Conservation (phyloP, 2,797 vertebrate genomes). For the Amniataba percoides region DNA sequence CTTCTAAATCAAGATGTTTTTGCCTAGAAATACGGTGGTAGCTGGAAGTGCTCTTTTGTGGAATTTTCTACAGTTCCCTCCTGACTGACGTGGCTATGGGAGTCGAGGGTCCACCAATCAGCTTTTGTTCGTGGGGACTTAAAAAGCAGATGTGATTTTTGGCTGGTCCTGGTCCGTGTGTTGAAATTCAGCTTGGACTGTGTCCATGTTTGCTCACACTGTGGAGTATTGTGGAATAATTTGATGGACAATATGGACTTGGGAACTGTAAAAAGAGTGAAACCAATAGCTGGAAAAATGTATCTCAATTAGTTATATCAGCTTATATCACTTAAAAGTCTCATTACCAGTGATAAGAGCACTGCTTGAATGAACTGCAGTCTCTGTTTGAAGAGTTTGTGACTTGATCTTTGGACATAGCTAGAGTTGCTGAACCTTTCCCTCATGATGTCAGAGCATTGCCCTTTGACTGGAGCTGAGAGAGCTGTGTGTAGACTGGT, state of each 20-base stretch:
- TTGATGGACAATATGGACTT: constrained; percentile 28
- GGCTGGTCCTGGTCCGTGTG: constrained; percentile 28
- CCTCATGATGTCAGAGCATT: constrained; percentile 73
- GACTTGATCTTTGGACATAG: background rate
- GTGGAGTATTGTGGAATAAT: constrained; percentile 30
- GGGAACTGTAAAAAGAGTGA: background rate
- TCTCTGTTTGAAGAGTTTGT: background rate
- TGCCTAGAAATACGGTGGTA: constrained; percentile 5
- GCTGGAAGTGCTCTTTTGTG: constrained; percentile 17
- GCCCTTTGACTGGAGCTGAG: constrained; percentile 83
- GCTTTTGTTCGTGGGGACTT: constrained; percentile 49
- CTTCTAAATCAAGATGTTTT: constrained; percentile 18
- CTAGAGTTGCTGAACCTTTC: constrained; percentile 1
- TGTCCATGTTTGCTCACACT: constrained; percentile 52
- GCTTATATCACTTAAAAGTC: background rate
- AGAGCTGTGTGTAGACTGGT: constrained; percentile 86
- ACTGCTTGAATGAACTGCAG: background rate
- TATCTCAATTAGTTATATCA: background rate
- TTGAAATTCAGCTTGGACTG: constrained; percentile 34
- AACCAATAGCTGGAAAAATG: background rate
- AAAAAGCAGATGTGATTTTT: constrained; percentile 70
- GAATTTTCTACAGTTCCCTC: constrained; percentile 34
- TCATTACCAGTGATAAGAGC: background rate
- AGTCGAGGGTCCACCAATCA: constrained; percentile 31
- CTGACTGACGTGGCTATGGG: constrained; percentile 16